A percentile compares a stretch with the other conserved stretches of the same genome.
phyloP scores from a whole-genome alignment of 1,140 invertebrate genomes.

The Formica exsecta region DNA sequence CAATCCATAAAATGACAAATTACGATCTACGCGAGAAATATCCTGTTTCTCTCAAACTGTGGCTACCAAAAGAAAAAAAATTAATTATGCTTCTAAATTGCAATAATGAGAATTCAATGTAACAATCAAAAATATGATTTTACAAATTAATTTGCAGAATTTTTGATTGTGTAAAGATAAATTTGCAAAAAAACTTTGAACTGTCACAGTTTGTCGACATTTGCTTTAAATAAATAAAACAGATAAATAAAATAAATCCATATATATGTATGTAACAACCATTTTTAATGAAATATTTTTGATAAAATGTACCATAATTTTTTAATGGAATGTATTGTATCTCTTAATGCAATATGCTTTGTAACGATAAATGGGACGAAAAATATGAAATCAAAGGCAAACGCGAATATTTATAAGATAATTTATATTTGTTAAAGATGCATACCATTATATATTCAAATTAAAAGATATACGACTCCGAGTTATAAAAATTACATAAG shows the following conservation, averaged over 20 bases:
- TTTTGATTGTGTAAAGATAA: neutral
- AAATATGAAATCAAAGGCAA: conserved; percentile 18
- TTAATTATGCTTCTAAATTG: neutral
- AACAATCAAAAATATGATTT: neutral
- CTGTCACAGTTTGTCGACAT: neutral
- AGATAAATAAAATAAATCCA: neutral
- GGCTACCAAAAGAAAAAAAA: neutral
- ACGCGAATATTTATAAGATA: neutral
- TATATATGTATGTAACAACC: too few species aligned
- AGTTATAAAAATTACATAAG: too few species aligned
- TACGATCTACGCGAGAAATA: conserved; percentile 6
- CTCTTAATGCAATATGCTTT: neutral
- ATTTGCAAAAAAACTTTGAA: neutral
- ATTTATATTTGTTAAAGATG: neutral
- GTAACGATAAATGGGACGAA: neutral
- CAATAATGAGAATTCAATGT: neutral
- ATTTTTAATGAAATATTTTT: conserved; percentile 30
- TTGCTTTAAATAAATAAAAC: neutral
- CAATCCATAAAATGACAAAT: conserved; percentile 21
- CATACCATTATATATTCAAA: neutral
- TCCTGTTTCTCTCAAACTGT: neutral
- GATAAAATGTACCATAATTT: neutral
- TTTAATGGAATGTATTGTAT: neutral
- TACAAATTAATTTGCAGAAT: conserved; percentile 2
- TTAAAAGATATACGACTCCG: neutral